Base-by-base conservation (phyloP, 2,888 invertebrate genomes). In the Mechanitis messenoides region DNA sequence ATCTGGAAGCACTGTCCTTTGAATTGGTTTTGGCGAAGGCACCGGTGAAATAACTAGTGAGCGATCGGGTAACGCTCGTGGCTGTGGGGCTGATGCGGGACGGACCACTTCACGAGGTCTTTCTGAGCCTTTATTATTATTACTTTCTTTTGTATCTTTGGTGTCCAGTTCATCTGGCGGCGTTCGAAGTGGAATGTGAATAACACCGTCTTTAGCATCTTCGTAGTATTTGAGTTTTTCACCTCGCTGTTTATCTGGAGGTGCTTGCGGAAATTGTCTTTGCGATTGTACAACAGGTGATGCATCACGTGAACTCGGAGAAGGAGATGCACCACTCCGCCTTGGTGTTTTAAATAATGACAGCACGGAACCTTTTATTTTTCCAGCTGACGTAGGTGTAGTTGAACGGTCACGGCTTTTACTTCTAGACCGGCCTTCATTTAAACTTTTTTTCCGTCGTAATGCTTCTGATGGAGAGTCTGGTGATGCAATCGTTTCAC, bases 131-230 rank as follows among this genome's bases (percentile, higher is more conserved):
- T 69, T 71, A n/a, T 64, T 64, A 46, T 12, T 45, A 4, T 9
- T 31, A 11, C 38, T 54, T n/a, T 72, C 71, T 2, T 6, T 31
- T 6, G 33, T 55, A 11, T 72, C 71, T 3, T 75, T 65, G 9
- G 69, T 72, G 53, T 91, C 88, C 56, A 90, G 86, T 73, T 93
- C 94, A 66, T 93, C 93, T 0, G 93, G 93, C 3, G 94, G 94
- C n/a, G 94, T 94, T 67, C 93, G 94, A 62, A 95, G 78, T 1
- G 95, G 95, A 71, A 95, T 95, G 68, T 94, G 92, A 59, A 95
- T 93, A 60, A 92, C 91, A 0, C 93, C 93, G 71, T 93, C 92
- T 47, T 91, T 83, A 0, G 93, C 90, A 55, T 92, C 91, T 69
- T 94, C 94, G 74, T 93, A 93, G 77, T 93, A 93, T 67, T 92